These are phyloP conservation scores for Limosa lapponica DNA, from an alignment of 2,797 vertebrate genomes.

Conservation along the genomic window DNA sequence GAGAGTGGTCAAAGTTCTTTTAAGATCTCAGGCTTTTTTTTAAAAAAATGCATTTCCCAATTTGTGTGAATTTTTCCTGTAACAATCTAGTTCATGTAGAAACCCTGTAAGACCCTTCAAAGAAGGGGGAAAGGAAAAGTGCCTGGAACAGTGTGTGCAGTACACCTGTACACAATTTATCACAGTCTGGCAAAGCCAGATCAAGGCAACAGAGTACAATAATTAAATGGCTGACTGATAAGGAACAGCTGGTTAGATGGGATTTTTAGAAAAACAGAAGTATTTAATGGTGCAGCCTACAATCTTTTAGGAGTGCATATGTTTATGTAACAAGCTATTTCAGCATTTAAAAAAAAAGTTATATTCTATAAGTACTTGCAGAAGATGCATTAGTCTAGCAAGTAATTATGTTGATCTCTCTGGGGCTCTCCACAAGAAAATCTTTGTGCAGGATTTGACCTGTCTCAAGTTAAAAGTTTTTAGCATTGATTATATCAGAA, in stretches of 20 bases:
- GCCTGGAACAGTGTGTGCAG: not conserved
- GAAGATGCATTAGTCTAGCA: not conserved
- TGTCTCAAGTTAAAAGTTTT: not conserved
- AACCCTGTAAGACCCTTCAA: not conserved
- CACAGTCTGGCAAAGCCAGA: not conserved
- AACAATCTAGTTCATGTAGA: not conserved
- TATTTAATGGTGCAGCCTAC: not conserved
- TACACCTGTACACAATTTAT: not conserved
- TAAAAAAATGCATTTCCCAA: not conserved
- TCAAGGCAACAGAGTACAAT: not conserved
- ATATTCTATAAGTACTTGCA: not conserved
- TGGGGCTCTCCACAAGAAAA: not conserved
- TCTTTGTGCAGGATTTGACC: not conserved
- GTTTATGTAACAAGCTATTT: not conserved
- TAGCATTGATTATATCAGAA: not conserved
- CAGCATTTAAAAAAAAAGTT: not conserved
- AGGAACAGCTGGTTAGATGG: not conserved
- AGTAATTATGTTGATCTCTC: not conserved
- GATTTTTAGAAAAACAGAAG: not conserved
- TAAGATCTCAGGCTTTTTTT: not conserved
- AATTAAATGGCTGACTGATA: not conserved
- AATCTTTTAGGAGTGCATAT: not conserved
- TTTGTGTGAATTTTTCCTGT: not conserved
- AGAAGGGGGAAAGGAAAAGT: rapidly evolving
- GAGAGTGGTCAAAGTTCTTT: not conserved